These are phyloP conservation scores for Conomelus anceps DNA, from an alignment of 2,888 invertebrate genomes.

Conservation along the genomic window DNA sequence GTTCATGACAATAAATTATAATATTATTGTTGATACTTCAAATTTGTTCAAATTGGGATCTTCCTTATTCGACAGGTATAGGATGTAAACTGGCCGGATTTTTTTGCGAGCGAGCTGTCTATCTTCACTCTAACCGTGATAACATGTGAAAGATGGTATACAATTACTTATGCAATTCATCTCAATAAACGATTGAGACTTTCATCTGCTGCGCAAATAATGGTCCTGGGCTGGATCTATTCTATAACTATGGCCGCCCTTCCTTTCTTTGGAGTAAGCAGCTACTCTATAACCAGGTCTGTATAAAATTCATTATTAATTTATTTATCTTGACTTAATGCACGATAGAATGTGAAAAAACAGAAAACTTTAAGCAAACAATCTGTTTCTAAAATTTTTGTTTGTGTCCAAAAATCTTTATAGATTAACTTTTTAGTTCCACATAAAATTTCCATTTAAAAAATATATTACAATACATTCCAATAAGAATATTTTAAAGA, in stretches of 20 bases:
- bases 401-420: too few relatives aligned
- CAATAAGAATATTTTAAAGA: too few relatives aligned
- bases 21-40: too few relatives aligned
- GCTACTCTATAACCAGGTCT: constrained; percentile 54
- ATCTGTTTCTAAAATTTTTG: too few relatives aligned
- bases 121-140: constrained; percentile 60
- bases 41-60: too few relatives aligned
- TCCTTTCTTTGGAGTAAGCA: constrained; percentile 56
- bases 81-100: constrained; percentile 60
- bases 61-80: constrained; percentile 41
- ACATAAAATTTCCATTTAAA: too few relatives aligned
- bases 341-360: too few relatives aligned
- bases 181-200: constrained; percentile 54
- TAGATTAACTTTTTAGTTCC: too few relatives aligned
- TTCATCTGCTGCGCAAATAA: constrained; percentile 50
- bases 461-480: too few relatives aligned
- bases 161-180: constrained; percentile 55
- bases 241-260: constrained; percentile 52
- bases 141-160: constrained; percentile 54
- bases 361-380: too few relatives aligned
- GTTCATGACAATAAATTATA: too few relatives aligned
- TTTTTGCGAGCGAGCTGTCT: constrained; percentile 57
- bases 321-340: too few relatives aligned
- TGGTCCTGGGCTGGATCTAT: constrained; percentile 54
- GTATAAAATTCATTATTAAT: neutral